These are phyloP conservation scores for Chelonus insularis DNA, from an alignment of 1,140 invertebrate species.

Conservation along the genomic window DNA sequence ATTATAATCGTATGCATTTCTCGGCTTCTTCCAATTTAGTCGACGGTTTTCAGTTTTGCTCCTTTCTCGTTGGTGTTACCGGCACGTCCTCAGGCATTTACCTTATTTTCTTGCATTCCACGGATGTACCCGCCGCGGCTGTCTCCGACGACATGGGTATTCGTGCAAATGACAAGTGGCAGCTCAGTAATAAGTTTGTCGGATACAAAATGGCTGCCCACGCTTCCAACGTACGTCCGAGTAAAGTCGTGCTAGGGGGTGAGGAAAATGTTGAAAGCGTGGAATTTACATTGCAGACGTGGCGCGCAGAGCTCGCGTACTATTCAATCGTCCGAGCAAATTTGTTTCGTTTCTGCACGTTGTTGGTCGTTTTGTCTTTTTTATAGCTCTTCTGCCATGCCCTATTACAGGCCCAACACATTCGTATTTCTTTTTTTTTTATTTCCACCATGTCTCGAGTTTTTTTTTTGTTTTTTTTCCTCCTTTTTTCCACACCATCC, in stretches of 20 bases:
- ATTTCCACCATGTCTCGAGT: not conserved
- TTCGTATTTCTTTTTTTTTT: conserved; percentile 6
- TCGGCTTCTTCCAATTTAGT: conserved; percentile 1
- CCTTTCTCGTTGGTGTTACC: not conserved
- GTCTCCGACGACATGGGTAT: conserved; percentile 21
- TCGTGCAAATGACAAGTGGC: conserved; percentile 29
- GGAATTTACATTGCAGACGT: conserved; percentile 22
- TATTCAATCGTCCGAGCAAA: conserved; percentile 20
- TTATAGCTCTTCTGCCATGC: conserved; percentile 10
- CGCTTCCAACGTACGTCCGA: conserved; percentile 12
- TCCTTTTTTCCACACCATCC: not conserved
- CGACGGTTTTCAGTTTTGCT: conserved; percentile 7
- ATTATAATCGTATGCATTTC: conserved; percentile 5
- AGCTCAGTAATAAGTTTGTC: conserved; percentile 26
- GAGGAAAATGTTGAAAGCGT: conserved; percentile 1
- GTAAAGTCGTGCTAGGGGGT: not conserved
- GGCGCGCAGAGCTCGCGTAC: conserved; percentile 11
- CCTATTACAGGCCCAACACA: not conserved
- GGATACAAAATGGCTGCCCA: conserved; percentile 22
- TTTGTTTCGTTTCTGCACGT: conserved; percentile 6
- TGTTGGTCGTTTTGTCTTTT: not conserved
- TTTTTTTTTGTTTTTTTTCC: not conserved
- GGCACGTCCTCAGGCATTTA: conserved; percentile 18
- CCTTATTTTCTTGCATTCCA: conserved; percentile 15
- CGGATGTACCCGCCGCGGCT: not conserved